Evolutionary conservation across 2,797 vertebrate species (phyloP), one percentile per base, ranked within the genome.

Genomic region (Loris lydekkerianus): DNA sequence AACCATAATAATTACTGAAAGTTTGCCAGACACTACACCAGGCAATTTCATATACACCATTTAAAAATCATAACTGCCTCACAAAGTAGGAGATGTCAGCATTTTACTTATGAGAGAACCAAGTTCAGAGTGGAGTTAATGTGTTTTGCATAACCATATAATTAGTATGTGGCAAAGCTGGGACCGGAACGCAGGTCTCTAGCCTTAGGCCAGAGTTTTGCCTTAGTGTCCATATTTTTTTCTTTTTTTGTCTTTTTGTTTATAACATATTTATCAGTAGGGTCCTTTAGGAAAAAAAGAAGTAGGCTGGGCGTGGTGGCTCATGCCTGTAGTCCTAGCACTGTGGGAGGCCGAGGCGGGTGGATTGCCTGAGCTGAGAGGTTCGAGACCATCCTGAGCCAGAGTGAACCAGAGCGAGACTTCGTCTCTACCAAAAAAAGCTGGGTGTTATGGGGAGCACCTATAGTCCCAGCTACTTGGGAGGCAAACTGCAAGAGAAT

Each of bases 101-200:
- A 75, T 92, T 93, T 86, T 78, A 60, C 67, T 95, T 60, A 60
- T 46, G 63, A 75, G 31, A 89, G 40, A 92, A 88, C 21, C 56
- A 56, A 92, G 72, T 87, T 82, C 56, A 86, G 53, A 86, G 61
- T 78, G 5, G 25, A 53, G 20, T 23, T 70, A n/a, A 91, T 91
- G 40, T 82, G n/a, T 84, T 89, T 83, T 83, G 18, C 21, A 65
- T 4, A 69, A 21, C 65, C 65, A 80, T 70, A 58, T 49, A 67
- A 89, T 10, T 82, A 87, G 31, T 18, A 94, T 63, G 40, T 18
- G 25, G 17, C 46, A 86, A 95, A 96, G 10, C 20, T 61, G 81
- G 40, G 56, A 82, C 31, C 90, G 8, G n/a, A 95, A 92, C 31
- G 5, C 84, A 77, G 58, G 13, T 81, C 53, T 92, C 73, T 70